These are phyloP conservation scores for Alouatta palliata DNA, from an alignment of 2,113 vertebrate species.

Conservation along the genomic window DNA sequence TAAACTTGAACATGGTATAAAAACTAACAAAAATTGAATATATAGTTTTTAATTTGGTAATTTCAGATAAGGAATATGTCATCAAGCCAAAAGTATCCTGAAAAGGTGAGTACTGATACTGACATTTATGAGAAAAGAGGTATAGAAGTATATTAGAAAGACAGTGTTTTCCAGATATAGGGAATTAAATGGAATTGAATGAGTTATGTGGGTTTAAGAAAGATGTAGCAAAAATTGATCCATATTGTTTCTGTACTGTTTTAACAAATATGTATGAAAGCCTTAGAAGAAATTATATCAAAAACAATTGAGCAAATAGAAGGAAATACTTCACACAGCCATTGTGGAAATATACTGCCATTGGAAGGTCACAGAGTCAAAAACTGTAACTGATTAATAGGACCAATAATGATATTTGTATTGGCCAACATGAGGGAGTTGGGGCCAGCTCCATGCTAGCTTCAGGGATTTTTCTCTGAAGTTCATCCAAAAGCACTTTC, in stretches of 20 bases:
- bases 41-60: not conserved
- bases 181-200: not conserved
- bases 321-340: constrained; percentile 32
- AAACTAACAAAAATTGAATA: not conserved
- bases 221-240: not conserved
- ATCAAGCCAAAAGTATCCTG: not conserved
- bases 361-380: constrained; percentile 64
- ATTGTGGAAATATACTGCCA: constrained; percentile 58
- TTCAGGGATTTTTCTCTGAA: constrained; percentile 74
- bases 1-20: not conserved
- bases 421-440: constrained; percentile 61
- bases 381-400: constrained; percentile 69
- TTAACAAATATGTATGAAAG: constrained; percentile 16
- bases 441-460: constrained; percentile 52
- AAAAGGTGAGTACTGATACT: not conserved
- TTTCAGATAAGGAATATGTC: not conserved
- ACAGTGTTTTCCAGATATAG: not conserved
- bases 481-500: constrained; percentile 71
- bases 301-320: constrained; percentile 49
- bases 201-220: not conserved
- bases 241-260: not conserved
- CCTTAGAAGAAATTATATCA: constrained; percentile 33
- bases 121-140: not conserved
- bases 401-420: constrained; percentile 77
- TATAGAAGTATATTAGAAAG: not conserved